Evolutionary conservation across 2,113 vertebrate species (phyloP), one percentile per base, ranked within the genome.

Genomic region (Esox niger): DNA sequence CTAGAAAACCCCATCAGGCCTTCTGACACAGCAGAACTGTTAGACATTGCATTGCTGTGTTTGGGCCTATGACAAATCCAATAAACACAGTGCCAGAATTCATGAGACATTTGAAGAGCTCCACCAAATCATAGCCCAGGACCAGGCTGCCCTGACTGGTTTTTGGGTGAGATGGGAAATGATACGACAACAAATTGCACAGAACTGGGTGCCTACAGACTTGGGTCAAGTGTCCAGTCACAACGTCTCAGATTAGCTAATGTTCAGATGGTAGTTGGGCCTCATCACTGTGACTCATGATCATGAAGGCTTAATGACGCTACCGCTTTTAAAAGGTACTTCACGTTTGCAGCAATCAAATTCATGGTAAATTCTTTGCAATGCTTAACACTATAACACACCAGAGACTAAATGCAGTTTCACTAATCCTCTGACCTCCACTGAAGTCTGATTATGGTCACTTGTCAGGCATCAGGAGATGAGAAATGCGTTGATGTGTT

Each of bases 61-160:
- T 84, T 70, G 75, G 79, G 81, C 76, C 74, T 52, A 38, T 56
- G 82, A 79, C 76, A 71, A 74, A 79, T 56, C n/a, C 73, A 79
- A 78, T 70, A 64, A 69, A 77, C 32, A 0, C 38, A 35, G 76
- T 68, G 71, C 68, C 76, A 79, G 77, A 73, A 46, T 71, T 78
- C 62, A 60, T 63, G 62, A 74, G 62, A 65, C 70, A 62, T 70
- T 73, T 54, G 35, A 55, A 52, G 15, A 64, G 73, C 73, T 74
- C 38, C 73, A 10, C 62, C 26, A 70, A 66, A 63, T 65, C 58
- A 70, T 70, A 71, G 56, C 2, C 68, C 20, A 43, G 38, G 38
- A 43, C 15, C 38, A 43, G 38, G 38, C 56, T 9, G 47, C 20
- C 6, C 47, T 21, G 33, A 20, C 74, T 49, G 65, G 78, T 75